Conservation (phyloP, 2,888 invertebrate species). For the Argyresthia goedartella region DNA sequence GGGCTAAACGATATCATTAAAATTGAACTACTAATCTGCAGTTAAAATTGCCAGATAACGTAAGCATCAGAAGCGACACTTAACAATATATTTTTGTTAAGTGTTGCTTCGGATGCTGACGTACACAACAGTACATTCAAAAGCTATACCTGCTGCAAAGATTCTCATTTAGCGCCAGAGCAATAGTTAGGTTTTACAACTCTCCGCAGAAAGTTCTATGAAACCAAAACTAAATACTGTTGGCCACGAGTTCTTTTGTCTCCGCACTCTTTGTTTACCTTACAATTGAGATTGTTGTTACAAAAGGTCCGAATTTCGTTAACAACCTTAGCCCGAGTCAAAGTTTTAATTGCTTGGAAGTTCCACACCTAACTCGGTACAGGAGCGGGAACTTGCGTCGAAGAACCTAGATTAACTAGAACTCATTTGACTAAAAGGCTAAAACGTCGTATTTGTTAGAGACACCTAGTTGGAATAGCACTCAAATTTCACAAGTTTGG, state of each 20-base stretch:
- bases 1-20: too few relatives aligned
- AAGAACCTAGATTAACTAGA: conserved; percentile 22
- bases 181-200: conserved; percentile 33
- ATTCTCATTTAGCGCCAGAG: conserved; percentile 32
- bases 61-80: too few relatives aligned
- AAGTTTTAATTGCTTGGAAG: conserved; percentile 62
- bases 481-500: background rate
- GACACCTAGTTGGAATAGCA: conserved; percentile 3
- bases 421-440: conserved; percentile 33
- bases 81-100: too few relatives aligned
- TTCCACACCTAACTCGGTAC: conserved; percentile 26
- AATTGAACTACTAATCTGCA: too few relatives aligned
- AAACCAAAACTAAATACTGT: conserved; percentile 53
- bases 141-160: conserved; percentile 23
- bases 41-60: too few relatives aligned
- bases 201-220: conserved; percentile 26
- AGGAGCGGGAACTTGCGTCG: conserved; percentile 17
- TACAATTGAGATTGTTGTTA: conserved; percentile 45
- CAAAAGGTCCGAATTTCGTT: conserved; percentile 51
- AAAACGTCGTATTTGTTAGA: conserved; percentile 13
- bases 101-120: too few relatives aligned
- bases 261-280: conserved; percentile 51
- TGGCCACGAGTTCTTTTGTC: conserved; percentile 50
- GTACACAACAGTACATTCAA: conserved; percentile 11
- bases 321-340: conserved; percentile 40